phyloP scores from a whole-genome alignment of 2,797 vertebrate genomes.

The Tenualosa thibaudeaui region DNA sequence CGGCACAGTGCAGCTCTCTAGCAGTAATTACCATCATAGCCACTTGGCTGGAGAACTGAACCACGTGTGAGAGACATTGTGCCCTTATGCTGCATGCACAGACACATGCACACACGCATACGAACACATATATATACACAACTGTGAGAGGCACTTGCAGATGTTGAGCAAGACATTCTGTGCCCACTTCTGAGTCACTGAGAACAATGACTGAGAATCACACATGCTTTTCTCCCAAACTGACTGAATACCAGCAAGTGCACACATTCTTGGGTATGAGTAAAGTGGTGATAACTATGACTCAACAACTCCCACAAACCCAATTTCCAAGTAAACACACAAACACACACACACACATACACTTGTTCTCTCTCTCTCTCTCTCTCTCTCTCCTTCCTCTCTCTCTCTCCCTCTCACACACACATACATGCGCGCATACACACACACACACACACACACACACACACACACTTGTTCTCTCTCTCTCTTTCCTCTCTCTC shows the following conservation, averaged over 20 bases:
- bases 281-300: slow-evolving; percentile 41
- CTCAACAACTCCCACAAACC: slow-evolving; percentile 68
- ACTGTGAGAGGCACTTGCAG: not conserved
- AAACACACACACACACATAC: slow-evolving; percentile 64
- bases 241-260: slow-evolving; percentile 12
- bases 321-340: slow-evolving; percentile 66
- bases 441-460: not conserved
- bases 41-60: not conserved
- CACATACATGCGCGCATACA: not conserved
- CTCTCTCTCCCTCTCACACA: slow-evolving; percentile 47
- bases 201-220: not conserved
- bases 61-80: not conserved
- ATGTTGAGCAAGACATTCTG: not conserved
- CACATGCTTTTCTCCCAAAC: not conserved
- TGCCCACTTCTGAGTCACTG: not conserved
- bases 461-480: no score
- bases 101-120: no score
- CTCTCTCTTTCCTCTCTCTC: slow-evolving; percentile 13
- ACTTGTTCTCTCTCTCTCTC: slow-evolving; percentile 61
- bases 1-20: not conserved
- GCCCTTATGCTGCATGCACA: no score
- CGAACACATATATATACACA: not conserved
- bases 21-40: slow-evolving; percentile 1
- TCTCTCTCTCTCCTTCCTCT: slow-evolving; percentile 56
- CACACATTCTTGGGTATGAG: not conserved